Evolutionary conservation across 2,113 vertebrate species (phyloP).

Genomic region (Epinephelus cyanopodus): DNA sequence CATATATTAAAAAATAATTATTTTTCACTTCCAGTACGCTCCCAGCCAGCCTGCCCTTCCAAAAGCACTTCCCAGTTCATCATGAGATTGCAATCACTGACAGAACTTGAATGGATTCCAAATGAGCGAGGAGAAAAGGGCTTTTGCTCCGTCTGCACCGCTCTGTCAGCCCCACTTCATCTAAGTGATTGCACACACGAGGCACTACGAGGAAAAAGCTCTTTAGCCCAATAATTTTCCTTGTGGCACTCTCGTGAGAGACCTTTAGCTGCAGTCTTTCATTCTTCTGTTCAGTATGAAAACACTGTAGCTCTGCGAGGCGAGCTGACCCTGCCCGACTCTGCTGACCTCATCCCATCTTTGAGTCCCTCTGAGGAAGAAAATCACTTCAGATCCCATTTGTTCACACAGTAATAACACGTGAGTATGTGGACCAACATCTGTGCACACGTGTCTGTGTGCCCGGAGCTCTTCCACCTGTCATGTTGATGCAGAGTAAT

Average conservation of each 20-base stretch:
- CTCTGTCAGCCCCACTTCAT: conserved; percentile 34
- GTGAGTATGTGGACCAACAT: conserved; percentile 9
- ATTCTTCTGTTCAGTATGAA: conserved; percentile 5
- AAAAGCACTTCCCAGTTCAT: conserved; percentile 28
- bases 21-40: conserved; percentile 5
- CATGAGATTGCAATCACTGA: conserved; percentile 22
- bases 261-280: background rate
- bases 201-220: background rate
- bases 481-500: conserved; percentile 33
- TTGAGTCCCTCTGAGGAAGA: conserved; percentile 8
- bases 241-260: conserved; percentile 11
- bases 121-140: conserved; percentile 16
- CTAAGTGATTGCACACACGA: conserved; percentile 39
- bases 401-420: background rate
- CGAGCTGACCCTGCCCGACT: conserved; percentile 6
- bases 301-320: background rate
- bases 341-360: conserved; percentile 24
- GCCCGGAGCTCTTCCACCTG: conserved; percentile 20
- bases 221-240: conserved; percentile 34
- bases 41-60: background rate
- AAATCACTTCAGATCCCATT: conserved; percentile 46
- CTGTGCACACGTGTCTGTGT: background rate
- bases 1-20: background rate
- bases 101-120: conserved; percentile 31
- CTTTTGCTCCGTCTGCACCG: background rate